A percentile compares a stretch with the other conserved stretches of the same genome.
Evolutionary conservation across 2,797 vertebrate genomes (phyloP).

Genomic region (Rhynchonycteris naso): DNA sequence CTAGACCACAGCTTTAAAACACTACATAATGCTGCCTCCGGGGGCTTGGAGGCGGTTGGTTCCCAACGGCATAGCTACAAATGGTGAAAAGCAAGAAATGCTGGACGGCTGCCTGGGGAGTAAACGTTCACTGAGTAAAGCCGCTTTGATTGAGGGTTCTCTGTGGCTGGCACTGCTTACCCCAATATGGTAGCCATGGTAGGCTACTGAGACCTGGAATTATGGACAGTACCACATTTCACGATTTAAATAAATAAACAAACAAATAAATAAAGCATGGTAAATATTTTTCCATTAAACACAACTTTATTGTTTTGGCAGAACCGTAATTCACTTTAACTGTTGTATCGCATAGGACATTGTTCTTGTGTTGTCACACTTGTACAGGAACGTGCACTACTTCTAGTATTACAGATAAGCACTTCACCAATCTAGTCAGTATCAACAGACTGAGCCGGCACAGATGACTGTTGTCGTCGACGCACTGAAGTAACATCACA

Average conservation of each 20-base stretch:
- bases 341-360: neutral
- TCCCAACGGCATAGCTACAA: neutral
- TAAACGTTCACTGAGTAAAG: neutral
- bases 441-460: neutral
- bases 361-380: neutral
- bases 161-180: neutral
- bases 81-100: neutral
- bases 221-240: neutral
- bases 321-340: conserved; percentile 53
- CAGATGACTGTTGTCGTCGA: neutral
- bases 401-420: conserved; percentile 38
- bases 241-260: neutral
- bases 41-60: neutral
- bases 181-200: neutral
- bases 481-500: neutral
- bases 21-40: neutral
- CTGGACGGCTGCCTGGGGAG: neutral
- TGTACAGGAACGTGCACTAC: neutral
- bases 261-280: neutral
- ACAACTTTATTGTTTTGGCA: conserved; percentile 71
- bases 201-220: neutral
- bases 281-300: conserved; percentile 32
- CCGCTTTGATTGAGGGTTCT: neutral
- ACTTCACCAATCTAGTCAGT: neutral
- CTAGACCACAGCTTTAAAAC: neutral